These are phyloP conservation scores for Prunella strophiata DNA, from an alignment of 2,797 vertebrate genomes.

Conservation along the genomic window DNA sequence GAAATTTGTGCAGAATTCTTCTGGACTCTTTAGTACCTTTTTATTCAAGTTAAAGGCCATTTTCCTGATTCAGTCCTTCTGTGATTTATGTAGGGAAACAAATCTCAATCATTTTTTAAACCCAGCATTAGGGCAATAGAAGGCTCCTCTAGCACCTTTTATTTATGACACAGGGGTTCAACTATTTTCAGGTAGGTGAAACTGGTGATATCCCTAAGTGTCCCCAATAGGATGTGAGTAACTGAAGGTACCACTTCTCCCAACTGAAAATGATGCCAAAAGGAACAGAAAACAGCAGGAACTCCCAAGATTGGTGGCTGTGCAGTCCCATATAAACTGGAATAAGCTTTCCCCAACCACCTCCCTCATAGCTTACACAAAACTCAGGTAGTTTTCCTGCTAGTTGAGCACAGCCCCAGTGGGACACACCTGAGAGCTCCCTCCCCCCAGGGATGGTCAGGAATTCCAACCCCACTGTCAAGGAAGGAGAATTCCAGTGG, in stretches of 20 bases:
- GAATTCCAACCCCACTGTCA: too few relatives aligned
- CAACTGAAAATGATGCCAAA: background rate
- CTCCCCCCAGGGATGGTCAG: background rate
- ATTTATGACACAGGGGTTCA: background rate
- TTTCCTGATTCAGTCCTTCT: background rate
- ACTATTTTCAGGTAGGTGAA: background rate
- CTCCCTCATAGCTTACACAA: fast-evolving
- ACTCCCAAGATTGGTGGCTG: too few relatives aligned
- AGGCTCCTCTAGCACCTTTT: background rate
- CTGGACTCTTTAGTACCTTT: background rate
- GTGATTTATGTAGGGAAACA: background rate
- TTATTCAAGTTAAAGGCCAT: background rate
- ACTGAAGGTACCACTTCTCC: background rate
- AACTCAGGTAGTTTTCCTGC: background rate
- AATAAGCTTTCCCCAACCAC: background rate
- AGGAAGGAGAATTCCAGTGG: fast-evolving
- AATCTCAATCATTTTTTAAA: background rate
- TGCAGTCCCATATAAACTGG: fast-evolving
- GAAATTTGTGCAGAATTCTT: background rate
- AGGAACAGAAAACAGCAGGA: background rate
- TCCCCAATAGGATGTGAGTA: background rate
- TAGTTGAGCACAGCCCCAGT: background rate
- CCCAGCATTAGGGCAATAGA: background rate
- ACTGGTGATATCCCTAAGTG: background rate
- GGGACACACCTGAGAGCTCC: too few relatives aligned